Percentiles rank a stretch among this genome's conserved stretches.
These are phyloP conservation scores for Merops nubicus DNA, from an alignment of 2,113 vertebrate genomes.

Conservation along the genomic window DNA sequence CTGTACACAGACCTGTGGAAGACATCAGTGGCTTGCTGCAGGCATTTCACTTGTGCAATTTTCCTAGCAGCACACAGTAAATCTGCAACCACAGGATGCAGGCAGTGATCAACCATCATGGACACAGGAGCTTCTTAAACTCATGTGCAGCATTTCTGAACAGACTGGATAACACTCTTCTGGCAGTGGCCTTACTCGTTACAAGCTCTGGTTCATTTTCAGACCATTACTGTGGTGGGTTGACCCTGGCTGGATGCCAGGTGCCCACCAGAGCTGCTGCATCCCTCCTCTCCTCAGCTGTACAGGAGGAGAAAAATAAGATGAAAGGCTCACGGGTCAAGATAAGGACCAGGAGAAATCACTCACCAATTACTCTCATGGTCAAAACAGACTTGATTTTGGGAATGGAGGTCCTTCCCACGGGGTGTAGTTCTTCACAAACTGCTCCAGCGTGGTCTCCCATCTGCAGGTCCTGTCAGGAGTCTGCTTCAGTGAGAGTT, in stretches of 20 bases:
- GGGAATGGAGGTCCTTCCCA: too few relatives aligned
- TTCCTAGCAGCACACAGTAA: neutral
- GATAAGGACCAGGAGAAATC: neutral
- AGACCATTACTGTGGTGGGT: neutral
- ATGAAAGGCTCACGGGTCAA: accelerated
- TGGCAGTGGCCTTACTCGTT: neutral
- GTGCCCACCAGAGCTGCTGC: neutral
- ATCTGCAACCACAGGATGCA: neutral
- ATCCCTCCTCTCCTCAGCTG: neutral
- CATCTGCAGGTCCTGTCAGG: too few relatives aligned
- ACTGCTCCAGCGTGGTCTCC: too few relatives aligned
- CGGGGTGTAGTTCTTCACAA: too few relatives aligned
- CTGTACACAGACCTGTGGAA: neutral
- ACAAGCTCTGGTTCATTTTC: neutral
- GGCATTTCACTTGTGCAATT: neutral
- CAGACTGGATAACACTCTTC: neutral
- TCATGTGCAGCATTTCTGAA: neutral
- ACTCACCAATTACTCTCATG: accelerated
- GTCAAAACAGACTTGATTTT: neutral
- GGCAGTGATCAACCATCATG: neutral
- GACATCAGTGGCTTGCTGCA: neutral
- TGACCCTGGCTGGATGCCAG: neutral
- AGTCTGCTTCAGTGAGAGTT: too few relatives aligned
- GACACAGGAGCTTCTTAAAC: neutral
- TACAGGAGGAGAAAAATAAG: neutral